Evolutionary conservation across 2,113 vertebrate genomes (phyloP).

Genomic region (Herpetotheres cachinnans): DNA sequence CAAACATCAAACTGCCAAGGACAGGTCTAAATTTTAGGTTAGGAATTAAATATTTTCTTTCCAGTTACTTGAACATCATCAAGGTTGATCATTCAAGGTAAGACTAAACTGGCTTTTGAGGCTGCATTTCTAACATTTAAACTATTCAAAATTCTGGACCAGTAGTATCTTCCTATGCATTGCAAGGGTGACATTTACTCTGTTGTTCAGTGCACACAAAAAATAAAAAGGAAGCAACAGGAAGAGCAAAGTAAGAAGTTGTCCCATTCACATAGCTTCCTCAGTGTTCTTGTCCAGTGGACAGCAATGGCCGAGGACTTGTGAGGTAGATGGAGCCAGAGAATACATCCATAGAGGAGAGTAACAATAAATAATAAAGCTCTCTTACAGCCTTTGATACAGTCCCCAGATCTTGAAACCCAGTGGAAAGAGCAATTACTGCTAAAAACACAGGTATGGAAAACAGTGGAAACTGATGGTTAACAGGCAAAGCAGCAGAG

Average conservation of each 20-base stretch:
- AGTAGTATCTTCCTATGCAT: neutral
- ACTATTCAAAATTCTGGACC: neutral
- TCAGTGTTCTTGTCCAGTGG: neutral
- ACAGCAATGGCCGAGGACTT: neutral
- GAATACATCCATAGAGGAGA: neutral
- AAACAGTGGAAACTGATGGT: neutral
- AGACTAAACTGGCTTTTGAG: neutral
- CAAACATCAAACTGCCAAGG: neutral
- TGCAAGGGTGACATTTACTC: neutral
- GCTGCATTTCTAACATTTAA: neutral
- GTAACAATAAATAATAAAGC: neutral
- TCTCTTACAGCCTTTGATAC: neutral
- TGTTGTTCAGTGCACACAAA: neutral
- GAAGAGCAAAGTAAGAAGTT: neutral
- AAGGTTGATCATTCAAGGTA: neutral
- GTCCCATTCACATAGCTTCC: neutral
- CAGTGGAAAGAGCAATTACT: neutral
- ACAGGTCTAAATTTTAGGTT: neutral
- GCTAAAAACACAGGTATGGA: neutral
- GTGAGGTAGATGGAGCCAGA: neutral
- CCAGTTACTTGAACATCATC: neutral
- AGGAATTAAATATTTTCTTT: neutral
- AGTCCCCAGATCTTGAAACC: neutral
- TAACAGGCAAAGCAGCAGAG: neutral
- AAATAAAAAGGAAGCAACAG: neutral